Evolutionary conservation across 2,113 vertebrate genomes (phyloP), one percentile per base, ranked within the genome.

Genomic region (Toxotes jaculatrix): DNA sequence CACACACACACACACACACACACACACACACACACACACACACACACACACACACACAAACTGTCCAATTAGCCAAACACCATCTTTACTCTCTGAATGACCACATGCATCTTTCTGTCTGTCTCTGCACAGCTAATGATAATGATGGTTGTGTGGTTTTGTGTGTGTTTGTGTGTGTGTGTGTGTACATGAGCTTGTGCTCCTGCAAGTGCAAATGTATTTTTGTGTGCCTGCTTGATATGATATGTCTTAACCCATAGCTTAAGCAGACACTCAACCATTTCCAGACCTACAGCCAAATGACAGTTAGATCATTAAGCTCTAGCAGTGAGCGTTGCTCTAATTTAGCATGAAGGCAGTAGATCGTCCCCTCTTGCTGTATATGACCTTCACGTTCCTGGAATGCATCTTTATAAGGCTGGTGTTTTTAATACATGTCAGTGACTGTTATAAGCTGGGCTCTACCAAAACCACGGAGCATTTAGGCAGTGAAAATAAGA

Each of bases 261-360:
- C 79, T 90, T 76, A 87, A 76, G 86, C 73, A 87, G 83, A 89
- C 84, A 88, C 55, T 88, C 90, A 87, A 81, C 77, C 83, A 78
- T 92, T 92, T 85, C 78, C 70, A 57, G 88, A 89, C 80, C 88
- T 84, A 16, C 71, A 88, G 71, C 85, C 84, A 88, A 91, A 89
- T 91, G 92, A 87, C 87, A 88, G 85, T 84, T 87, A 60, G 87
- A 76, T 91, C 88, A 92, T 94, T 91, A 92, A 87, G 83, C 88
- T 86, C 64, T 36, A 79, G 78, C 71, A 6, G 56, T 61, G 82
- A 87, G 80, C 12, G 16, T 68, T 51, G 74, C 84, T 85, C 78
- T 91, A 92, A 90, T 93, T 90, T 91, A 89, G 74, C 87, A 81
- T 86, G 80, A 89, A 87, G 85, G 56, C 23, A 16, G 83, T 82